Evolutionary conservation across 2,113 vertebrate species (phyloP).

Genomic region (Aptenodytes patagonicus): DNA sequence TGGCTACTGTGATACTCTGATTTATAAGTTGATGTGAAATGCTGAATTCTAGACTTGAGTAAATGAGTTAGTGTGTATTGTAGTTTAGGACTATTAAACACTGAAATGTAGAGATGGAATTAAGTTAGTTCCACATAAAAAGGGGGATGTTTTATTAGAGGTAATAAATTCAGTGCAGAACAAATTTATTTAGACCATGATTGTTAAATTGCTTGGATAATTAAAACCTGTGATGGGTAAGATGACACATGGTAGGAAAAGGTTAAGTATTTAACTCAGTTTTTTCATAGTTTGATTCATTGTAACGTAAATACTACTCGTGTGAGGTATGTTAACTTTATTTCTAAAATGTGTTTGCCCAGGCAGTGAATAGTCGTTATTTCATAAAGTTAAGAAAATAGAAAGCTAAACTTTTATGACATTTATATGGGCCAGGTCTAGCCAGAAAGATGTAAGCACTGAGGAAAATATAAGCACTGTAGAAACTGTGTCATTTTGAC

Average conservation of each 20-base stretch:
- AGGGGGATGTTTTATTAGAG: not conserved
- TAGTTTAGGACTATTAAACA: not conserved
- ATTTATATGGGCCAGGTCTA: not conserved
- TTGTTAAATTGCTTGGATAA: not conserved
- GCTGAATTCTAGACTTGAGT: not conserved
- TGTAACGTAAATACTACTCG: not conserved
- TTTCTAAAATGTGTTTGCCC: conserved; percentile 9
- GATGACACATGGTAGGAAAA: not conserved
- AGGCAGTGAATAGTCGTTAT: not conserved
- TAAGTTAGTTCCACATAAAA: not conserved
- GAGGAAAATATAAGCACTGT: conserved; percentile 30
- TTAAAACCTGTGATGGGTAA: conserved; percentile 9
- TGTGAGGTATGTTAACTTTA: conserved; percentile 4
- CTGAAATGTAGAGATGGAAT: not conserved
- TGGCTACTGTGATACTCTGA: not conserved
- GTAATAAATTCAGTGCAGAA: not conserved
- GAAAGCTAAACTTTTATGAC: conserved; percentile 16
- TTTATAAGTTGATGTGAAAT: not conserved
- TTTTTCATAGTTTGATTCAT: conserved; percentile 6
- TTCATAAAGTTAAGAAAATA: conserved; percentile 26
- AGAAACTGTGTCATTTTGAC: conserved; percentile 40
- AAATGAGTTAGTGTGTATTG: not conserved
- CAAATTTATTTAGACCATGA: not conserved
- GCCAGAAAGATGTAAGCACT: conserved; percentile 2
- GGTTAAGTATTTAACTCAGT: not conserved